Evolutionary conservation across 64 coral and sea anemone species (phyloP), one percentile per base, ranked within the genome.

Genomic region (Cladopsammia gracilis): DNA sequence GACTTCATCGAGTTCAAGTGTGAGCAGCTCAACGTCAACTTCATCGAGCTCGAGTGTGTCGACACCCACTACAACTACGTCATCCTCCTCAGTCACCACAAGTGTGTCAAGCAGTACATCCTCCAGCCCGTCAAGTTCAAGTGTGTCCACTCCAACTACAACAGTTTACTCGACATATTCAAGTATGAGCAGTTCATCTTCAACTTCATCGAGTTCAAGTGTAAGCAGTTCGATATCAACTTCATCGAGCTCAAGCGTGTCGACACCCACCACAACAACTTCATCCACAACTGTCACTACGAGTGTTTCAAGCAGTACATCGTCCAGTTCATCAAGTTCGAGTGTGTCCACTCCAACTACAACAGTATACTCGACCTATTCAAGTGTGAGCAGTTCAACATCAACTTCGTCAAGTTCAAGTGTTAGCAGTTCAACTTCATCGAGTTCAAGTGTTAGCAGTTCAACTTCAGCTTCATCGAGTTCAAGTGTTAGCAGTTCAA

Each of bases 291-390:
- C 62, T 3, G 26, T 50, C 1, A 79, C 62, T 14, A 56, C 77
- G 53, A 83, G 77, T n/a, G 34, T 79, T 0, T 82, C 89, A 22
- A 48, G 42, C 18, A 69, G 49, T 19, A 45, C 72, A 25, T 70
- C 73, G 5, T 67, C 89, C 10, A 89, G 87, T 24, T 45, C 75
- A 1, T 81, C 81, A 3, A 59, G 25, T 0, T 62, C 93, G 13
- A 91, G 47, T 10, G 82, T 83, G 44, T 90, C 88, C 42, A 51
- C 75, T 15, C 43, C 87, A 76, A 94, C 93, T 60, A 95, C 62
- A 24, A 82, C 50, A 43, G 62, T 89, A 0, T 73, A 45, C 15
- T 24, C 74, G 4, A 25, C 83, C 6, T 13, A 46, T 14, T 61
- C 82, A 16, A 91, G 79, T 52, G 78, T 71, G 5, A 81, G 75